Percentiles rank a stretch among this genome's conserved stretches.
These are phyloP conservation scores for Nymphalis c-album DNA, from an alignment of 2,888 invertebrate genomes.

Conservation along the genomic window DNA sequence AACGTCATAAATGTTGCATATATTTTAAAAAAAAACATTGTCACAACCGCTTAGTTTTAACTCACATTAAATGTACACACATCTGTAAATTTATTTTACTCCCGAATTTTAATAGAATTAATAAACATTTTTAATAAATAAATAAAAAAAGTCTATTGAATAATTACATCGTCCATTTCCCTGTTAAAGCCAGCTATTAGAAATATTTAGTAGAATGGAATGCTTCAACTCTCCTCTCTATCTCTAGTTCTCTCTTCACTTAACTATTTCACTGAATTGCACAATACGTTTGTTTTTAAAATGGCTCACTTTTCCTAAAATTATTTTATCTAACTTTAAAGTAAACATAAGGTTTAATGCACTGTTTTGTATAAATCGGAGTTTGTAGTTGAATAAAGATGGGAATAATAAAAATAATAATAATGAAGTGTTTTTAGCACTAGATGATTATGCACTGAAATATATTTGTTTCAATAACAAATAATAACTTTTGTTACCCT, in stretches of 20 bases:
- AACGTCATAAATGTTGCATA: conserved; percentile 29
- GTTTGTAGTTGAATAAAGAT: conserved; percentile 43
- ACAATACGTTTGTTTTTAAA: conserved; percentile 79
- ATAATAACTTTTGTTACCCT: conserved; percentile 37
- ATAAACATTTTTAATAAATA: conserved; percentile 31
- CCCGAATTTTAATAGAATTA: conserved; percentile 42
- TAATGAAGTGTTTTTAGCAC: conserved; percentile 54
- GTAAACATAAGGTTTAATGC: conserved; percentile 35
- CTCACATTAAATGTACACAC: conserved; percentile 59
- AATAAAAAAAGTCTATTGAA: conserved; percentile 51
- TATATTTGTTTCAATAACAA: conserved; percentile 44
- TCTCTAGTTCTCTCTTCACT: conserved; percentile 76
- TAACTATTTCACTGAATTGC: conserved; percentile 78
- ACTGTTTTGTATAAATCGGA: conserved; percentile 60
- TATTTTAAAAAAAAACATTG: conserved; percentile 40
- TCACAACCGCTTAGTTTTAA: conserved; percentile 53
- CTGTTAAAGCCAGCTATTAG: conserved; percentile 81
- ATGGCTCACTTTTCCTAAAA: conserved; percentile 81
- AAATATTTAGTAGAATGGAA: conserved; percentile 78
- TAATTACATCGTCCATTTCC: conserved; percentile 76
- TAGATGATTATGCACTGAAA: conserved; percentile 63
- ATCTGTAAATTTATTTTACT: conserved; percentile 47
- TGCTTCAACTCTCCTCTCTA: conserved; percentile 79
- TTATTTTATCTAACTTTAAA: conserved; percentile 48
- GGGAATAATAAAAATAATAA: conserved; percentile 51